Percentiles rank a stretch among this genome's conserved stretches.
phyloP scores from a whole-genome alignment of 1,140 invertebrate genomes.

The Hyles euphorbiae region DNA sequence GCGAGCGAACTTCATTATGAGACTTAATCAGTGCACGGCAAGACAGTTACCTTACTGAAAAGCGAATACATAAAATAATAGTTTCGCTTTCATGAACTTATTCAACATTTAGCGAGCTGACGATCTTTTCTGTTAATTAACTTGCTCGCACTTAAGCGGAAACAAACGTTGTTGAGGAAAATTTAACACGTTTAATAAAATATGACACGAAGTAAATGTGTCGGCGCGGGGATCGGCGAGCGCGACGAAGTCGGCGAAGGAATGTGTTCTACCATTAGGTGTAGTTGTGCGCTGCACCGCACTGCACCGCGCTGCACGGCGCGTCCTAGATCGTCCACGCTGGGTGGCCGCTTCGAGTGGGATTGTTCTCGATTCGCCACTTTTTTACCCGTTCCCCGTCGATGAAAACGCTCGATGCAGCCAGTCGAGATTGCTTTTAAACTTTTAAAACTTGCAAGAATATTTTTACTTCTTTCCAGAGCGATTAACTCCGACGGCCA shows the following conservation, averaged over 20 bases:
- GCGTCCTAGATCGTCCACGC: constrained; percentile 25
- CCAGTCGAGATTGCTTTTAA: constrained; percentile 25
- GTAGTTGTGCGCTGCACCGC: constrained; percentile 1
- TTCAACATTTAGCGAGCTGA: neutral
- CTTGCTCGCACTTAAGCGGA: neutral
- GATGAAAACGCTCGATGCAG: constrained; percentile 22
- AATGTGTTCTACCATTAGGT: constrained; percentile 14
- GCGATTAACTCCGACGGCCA: constrained; percentile 18
- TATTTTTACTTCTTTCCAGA: constrained; percentile 21
- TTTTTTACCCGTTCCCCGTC: constrained; percentile 28
- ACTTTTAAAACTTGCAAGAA: constrained; percentile 18
- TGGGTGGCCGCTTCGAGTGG: constrained; percentile 25
- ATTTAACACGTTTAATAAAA: too few species aligned
- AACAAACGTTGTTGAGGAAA: too few species aligned
- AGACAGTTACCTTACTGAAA: constrained; percentile 49
- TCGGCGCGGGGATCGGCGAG: too few species aligned
- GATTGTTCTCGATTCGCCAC: constrained; percentile 32
- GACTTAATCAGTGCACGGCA: constrained; percentile 60
- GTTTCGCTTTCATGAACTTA: constrained; percentile 36
- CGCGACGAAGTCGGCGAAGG: neutral
- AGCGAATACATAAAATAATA: constrained; percentile 28
- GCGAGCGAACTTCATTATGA: constrained; percentile 55
- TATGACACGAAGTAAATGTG: too few species aligned
- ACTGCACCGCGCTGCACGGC: constrained; percentile 4
- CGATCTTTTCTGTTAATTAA: constrained; percentile 3